These are phyloP conservation scores for Pristionchus japonicus DNA, from an alignment of 2,888 invertebrate genomes.

Conservation along the genomic window DNA sequence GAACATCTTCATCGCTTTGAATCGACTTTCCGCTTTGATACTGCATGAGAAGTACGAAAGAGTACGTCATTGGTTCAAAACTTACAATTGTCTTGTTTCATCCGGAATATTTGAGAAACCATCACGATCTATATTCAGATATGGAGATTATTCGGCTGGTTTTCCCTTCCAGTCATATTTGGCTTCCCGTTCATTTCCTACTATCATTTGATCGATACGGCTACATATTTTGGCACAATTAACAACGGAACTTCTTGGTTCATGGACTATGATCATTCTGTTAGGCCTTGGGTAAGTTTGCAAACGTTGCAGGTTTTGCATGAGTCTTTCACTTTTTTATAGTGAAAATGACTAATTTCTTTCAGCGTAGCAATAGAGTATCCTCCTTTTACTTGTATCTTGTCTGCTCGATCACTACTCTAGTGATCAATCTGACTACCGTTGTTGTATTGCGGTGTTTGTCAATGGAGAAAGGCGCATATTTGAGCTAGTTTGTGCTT, in stretches of 20 bases:
- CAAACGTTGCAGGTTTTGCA: too few species aligned
- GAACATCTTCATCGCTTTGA: conserved; percentile 16
- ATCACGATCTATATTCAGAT: not conserved
- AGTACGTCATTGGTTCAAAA: not conserved
- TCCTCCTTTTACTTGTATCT: conserved; percentile 12
- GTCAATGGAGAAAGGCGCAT: not conserved
- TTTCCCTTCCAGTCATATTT: not conserved
- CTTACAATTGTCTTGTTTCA: too few species aligned
- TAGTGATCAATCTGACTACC: not conserved
- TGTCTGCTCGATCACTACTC: not conserved
- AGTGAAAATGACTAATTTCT: not conserved
- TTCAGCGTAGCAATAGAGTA: not conserved
- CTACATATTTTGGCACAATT: not conserved
- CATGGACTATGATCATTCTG: conserved; percentile 20
- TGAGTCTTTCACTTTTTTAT: too few species aligned
- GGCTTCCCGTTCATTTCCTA: not conserved
- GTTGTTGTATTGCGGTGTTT: not conserved
- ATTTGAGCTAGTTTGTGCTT: not conserved
- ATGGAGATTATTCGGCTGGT: not conserved
- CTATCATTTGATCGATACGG: not conserved
- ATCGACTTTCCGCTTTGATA: not conserved
- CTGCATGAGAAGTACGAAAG: not conserved
- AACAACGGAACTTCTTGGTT: not conserved
- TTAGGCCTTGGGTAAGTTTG: not conserved
- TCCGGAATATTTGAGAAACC: not conserved